These are phyloP conservation scores for Dione vanillae DNA, from an alignment of 2,888 invertebrate species.

Conservation along the genomic window DNA sequence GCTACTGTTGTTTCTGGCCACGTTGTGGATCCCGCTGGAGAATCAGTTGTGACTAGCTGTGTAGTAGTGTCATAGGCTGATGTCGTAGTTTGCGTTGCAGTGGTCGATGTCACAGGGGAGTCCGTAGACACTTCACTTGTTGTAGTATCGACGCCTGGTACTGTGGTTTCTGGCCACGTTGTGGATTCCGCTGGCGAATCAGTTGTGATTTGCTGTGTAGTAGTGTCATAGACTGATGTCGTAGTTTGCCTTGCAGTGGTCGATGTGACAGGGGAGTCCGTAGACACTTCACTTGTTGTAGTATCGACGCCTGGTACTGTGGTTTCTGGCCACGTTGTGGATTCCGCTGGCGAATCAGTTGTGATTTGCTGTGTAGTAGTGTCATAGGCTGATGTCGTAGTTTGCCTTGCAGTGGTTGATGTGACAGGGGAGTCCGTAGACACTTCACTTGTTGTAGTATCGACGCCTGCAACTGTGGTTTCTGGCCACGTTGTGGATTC, in stretches of 20 bases:
- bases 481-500: too few species aligned
- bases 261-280: not conserved
- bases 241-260: conserved; percentile 11
- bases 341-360: not conserved
- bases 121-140: too few species aligned
- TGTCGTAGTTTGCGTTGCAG: not conserved
- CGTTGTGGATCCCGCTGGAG: not conserved
- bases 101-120: not conserved
- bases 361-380: not conserved
- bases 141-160: too few species aligned
- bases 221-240: not conserved
- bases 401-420: not conserved
- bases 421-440: not conserved
- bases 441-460: not conserved
- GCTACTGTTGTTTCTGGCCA: too few species aligned
- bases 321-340: not conserved
- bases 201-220: not conserved
- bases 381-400: not conserved
- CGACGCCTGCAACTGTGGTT: too few species aligned
- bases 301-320: not conserved
- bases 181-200: not conserved
- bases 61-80: not conserved
- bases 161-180: not conserved
- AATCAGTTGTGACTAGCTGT: not conserved
- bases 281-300: not conserved